Conservation (phyloP, 2,888 invertebrate species). For the Frankliniella intonsa region DNA sequence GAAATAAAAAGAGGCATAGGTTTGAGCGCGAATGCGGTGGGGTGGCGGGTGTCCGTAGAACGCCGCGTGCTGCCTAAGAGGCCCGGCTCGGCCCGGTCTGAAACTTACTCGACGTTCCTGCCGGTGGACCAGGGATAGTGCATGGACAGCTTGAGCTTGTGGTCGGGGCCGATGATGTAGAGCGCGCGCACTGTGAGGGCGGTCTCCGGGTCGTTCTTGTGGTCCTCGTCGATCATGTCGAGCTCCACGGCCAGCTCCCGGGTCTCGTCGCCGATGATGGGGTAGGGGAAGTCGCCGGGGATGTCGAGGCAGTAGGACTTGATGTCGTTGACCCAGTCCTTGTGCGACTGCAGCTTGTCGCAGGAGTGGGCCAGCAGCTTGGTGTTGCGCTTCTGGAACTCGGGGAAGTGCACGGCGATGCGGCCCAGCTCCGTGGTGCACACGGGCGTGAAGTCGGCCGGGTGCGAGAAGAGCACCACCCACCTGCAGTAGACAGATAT, state of each 20-base stretch:
- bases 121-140: constrained; percentile 79
- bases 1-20: constrained; percentile 36
- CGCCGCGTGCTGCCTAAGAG: too few relatives aligned
- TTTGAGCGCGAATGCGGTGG: too few relatives aligned
- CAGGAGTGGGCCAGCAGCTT: constrained; percentile 75
- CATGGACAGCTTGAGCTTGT: constrained; percentile 70
- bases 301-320: constrained; percentile 63
- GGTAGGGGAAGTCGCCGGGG: constrained; percentile 67
- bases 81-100: not conserved
- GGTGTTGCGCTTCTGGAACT: constrained; percentile 63
- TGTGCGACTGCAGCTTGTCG: constrained; percentile 65
- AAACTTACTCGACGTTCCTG: constrained; percentile 71
- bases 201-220: constrained; percentile 57
- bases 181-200: constrained; percentile 69
- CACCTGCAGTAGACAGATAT: constrained; percentile 52
- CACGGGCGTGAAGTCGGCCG: constrained; percentile 84
- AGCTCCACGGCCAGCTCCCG: constrained; percentile 65
- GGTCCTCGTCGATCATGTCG: constrained; percentile 72
- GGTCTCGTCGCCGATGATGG: constrained; percentile 71
- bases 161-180: constrained; percentile 74
- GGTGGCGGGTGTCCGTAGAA: too few relatives aligned
- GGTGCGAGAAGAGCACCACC: constrained; percentile 82
- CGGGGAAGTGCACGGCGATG: constrained; percentile 60
- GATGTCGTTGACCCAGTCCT: constrained; percentile 69
- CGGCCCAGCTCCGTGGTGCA: constrained; percentile 80